A percentile compares a stretch with the other conserved stretches of the same genome.
phyloP scores from a whole-genome alignment of 1,140 invertebrate species.

The Aphelinus atriplicis region DNA sequence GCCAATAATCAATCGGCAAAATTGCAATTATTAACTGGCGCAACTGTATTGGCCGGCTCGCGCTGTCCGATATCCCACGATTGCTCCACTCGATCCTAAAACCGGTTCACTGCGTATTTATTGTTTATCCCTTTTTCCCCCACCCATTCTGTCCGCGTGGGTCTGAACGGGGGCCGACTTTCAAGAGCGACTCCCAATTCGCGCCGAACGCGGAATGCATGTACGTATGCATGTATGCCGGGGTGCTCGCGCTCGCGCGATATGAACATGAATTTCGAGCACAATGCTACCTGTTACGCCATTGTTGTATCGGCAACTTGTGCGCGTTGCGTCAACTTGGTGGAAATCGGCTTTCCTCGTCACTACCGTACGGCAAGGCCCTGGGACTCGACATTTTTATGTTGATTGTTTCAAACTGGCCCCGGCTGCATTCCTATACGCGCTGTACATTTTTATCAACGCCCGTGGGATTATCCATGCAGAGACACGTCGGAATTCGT shows the following conservation, averaged over 20 bases:
- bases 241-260: no score
- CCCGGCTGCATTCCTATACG: no score
- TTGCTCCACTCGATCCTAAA: conserved; percentile 11
- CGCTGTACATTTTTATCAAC: no score
- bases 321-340: background rate
- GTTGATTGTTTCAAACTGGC: no score
- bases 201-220: no score
- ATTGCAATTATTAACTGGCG: conserved; percentile 24
- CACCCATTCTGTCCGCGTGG: background rate
- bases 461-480: no score
- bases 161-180: background rate
- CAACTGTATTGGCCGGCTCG: background rate
- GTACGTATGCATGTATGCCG: no score
- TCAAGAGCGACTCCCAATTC: conserved; percentile 15
- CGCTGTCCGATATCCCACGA: conserved; percentile 13
- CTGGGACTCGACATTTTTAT: no score
- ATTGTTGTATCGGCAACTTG: background rate
- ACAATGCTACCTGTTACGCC: conserved; percentile 48
- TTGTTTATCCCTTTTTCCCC: conserved; percentile 2
- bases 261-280: conserved; percentile 24
- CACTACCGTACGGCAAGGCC: no score
- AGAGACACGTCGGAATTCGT: no score
- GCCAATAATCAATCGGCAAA: background rate
- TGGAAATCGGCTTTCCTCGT: conserved; percentile 7
- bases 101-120: conserved; percentile 15